Conservation (phyloP, 2,113 vertebrate species). For the Pandion haliaetus region DNA sequence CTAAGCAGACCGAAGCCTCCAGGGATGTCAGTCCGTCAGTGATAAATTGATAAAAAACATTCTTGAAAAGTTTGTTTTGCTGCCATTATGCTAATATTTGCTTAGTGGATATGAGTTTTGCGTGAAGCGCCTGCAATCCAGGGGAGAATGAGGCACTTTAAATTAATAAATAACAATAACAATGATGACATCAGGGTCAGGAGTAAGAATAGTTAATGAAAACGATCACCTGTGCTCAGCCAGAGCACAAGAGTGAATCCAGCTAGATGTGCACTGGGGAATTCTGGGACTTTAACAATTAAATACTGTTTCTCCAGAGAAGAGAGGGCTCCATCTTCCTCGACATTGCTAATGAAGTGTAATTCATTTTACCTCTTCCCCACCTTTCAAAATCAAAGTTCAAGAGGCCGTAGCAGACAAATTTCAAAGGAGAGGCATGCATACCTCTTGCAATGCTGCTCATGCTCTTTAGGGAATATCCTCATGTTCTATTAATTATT, state of each 20-base stretch:
- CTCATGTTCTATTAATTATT: slow-evolving; percentile 77
- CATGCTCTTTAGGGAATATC: slow-evolving; percentile 70
- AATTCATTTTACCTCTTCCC: slow-evolving; percentile 66
- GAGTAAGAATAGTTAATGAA: slow-evolving; percentile 47
- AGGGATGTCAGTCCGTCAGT: neutral
- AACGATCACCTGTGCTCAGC: slow-evolving; percentile 27
- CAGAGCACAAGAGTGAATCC: neutral
- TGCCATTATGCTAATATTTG: slow-evolving; percentile 11
- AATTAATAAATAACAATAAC: slow-evolving; percentile 64
- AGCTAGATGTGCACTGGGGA: slow-evolving; percentile 2
- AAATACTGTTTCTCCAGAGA: slow-evolving; percentile 52
- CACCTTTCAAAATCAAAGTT: slow-evolving; percentile 75
- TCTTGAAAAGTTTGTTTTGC: slow-evolving; percentile 35
- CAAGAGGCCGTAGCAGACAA: slow-evolving; percentile 63
- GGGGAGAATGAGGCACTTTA: neutral
- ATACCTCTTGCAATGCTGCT: slow-evolving; percentile 28
- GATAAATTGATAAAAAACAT: slow-evolving; percentile 23
- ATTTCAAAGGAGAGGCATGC: slow-evolving; percentile 65
- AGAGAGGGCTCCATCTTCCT: slow-evolving; percentile 35
- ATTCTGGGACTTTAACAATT: slow-evolving; percentile 63
- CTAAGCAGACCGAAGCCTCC: neutral
- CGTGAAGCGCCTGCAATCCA: neutral
- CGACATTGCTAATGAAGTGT: slow-evolving; percentile 65
- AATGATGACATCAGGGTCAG: slow-evolving; percentile 47
- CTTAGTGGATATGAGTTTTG: neutral